These are phyloP conservation scores for Paedocypris micromegethes DNA, from an alignment of 2,797 vertebrate genomes.

Conservation along the genomic window DNA sequence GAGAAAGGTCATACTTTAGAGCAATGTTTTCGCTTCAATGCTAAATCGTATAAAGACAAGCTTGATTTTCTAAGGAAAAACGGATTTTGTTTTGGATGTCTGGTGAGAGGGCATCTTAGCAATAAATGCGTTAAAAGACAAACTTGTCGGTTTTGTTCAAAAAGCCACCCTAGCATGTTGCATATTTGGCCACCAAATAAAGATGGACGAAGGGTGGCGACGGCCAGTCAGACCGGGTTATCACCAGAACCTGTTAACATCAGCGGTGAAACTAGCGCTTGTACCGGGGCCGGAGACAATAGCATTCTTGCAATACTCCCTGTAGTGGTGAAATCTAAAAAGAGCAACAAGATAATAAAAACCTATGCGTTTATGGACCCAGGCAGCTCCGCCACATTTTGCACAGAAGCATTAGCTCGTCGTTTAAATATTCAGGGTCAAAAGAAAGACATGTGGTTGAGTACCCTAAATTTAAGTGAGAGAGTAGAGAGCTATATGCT, in stretches of 20 bases:
- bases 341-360: slow-evolving; percentile 7
- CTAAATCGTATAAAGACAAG: slow-evolving; percentile 15
- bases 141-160: slow-evolving; percentile 9
- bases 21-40: slow-evolving; percentile 5
- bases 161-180: slow-evolving; percentile 23
- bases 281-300: slow-evolving; percentile 19
- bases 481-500: slow-evolving; percentile 3
- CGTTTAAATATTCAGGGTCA: slow-evolving; percentile 21
- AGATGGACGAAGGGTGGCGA: neutral
- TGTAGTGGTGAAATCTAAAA: slow-evolving; percentile 20
- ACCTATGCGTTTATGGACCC: slow-evolving; percentile 28
- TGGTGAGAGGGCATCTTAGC: slow-evolving; percentile 29
- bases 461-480: slow-evolving; percentile 21
- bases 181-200: neutral
- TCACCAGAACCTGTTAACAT: neutral
- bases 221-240: neutral
- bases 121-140: slow-evolving; percentile 20
- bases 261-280: slow-evolving; percentile 2
- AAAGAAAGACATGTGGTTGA: slow-evolving; percentile 13
- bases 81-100: slow-evolving; percentile 30
- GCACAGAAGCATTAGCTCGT: slow-evolving; percentile 16
- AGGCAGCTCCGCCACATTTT: slow-evolving; percentile 32
- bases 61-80: slow-evolving; percentile 22
- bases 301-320: slow-evolving; percentile 13
- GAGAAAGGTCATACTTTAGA: slow-evolving; percentile 10